These are phyloP conservation scores for Leptopilina boulardi DNA, from an alignment of 1,140 invertebrate species.

Conservation along the genomic window DNA sequence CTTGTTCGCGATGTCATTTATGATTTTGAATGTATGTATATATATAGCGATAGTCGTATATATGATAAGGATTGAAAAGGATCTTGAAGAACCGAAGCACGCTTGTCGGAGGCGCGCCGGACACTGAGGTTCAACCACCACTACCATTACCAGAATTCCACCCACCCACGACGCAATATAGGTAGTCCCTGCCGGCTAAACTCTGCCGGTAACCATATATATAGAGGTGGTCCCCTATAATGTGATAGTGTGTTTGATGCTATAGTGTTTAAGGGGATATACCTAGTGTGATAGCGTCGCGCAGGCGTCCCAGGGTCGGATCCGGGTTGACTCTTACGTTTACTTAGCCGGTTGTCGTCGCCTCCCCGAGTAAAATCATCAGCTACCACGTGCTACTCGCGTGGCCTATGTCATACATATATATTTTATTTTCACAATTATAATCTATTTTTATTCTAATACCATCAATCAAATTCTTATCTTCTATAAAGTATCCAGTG, in stretches of 20 bases:
- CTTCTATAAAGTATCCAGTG: no score
- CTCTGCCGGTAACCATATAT: conserved; percentile 60
- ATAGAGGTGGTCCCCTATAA: conserved; percentile 55
- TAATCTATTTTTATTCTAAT: no score
- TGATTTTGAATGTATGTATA: conserved; percentile 21
- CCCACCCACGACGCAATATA: conserved; percentile 67
- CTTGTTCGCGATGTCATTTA: background rate
- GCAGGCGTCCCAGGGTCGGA: conserved; percentile 46
- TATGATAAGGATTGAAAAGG: conserved; percentile 47
- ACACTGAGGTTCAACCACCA: conserved; percentile 75
- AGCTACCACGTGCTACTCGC: conserved; percentile 60
- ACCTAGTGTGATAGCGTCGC: conserved; percentile 39
- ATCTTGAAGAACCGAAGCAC: conserved; percentile 68
- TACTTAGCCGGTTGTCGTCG: conserved; percentile 10
- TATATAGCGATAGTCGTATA: conserved; percentile 22
- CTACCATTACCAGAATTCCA: conserved; percentile 62
- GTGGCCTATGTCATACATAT: conserved; percentile 42
- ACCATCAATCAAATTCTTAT: no score
- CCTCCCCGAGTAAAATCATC: conserved; percentile 6
- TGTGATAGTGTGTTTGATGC: conserved; percentile 44
- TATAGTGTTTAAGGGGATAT: conserved; percentile 46
- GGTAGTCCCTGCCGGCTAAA: conserved; percentile 64
- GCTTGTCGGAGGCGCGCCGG: conserved; percentile 75
- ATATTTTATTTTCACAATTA: conserved; percentile 22
- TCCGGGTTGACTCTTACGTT: conserved; percentile 36